Evolutionary conservation across 2,797 vertebrate genomes (phyloP), one percentile per base, ranked within the genome.

Genomic region (Lophura swinhoii): DNA sequence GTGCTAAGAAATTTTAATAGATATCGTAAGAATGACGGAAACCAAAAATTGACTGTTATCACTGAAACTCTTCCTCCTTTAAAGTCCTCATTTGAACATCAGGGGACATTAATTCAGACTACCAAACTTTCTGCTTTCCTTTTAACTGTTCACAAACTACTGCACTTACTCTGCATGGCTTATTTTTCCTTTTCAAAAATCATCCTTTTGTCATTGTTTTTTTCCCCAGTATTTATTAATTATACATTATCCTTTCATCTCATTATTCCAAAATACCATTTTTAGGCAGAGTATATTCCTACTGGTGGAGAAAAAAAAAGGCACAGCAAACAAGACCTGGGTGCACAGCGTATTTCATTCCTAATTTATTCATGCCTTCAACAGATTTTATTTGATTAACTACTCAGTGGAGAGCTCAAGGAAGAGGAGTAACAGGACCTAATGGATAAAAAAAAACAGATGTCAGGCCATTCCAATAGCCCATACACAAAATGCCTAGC

Each of bases 151-250:
- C n/a, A 37, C 41, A 69, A 51, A 77, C 23, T 28, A 35, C 8
- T 16, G 10, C 37, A 62, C 20, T 33, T 60, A 10, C 76, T 90
- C 26, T 79, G 7, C 20, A 46, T 8, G 23, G 16, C 9, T 64
- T 17, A 15, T 43, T 62, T 35, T 28, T 33, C 15, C 58, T 56
- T 33, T 29, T 67, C 39, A 56, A 68, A 58, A n/a, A 22, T 29
- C 31, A 39, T 8, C 2, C 43, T 51, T 51, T 51, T 51, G 24
- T 26, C 14, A 5, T 33, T 7, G 0, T 18, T 31, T 59, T 13
- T 2, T 7, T 4, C 20, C 21, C 6, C 14, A 41, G 7, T 2
- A 22, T 24, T 39, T 48, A 41, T 10, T 55, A 73, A 49, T 49
- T 14, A 55, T 3, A 14, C 31, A 48, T 24, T 58, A 71, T 33